Base-by-base conservation (phyloP, 1,140 invertebrate genomes). In the Pseudomyrmex concolor region DNA sequence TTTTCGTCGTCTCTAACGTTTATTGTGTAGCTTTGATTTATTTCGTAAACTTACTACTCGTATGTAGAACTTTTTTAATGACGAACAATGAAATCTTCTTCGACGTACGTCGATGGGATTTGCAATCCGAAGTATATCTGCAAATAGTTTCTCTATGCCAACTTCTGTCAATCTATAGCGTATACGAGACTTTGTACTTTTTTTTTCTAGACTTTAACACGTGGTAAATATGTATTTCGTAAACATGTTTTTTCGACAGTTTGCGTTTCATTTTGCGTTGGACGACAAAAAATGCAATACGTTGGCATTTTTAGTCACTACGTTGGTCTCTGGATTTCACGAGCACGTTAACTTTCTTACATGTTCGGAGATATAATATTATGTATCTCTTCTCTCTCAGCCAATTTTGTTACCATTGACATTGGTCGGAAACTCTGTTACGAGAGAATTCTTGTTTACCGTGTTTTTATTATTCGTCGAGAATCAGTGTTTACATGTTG, bases 391-490 rank as follows among this genome's bases (percentile, higher is more conserved):
- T 68, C 60, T 86, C 83, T 71, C 13, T 51, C 13, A 34, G 34
- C 34, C 34, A 7, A 34, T 51, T 51, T 51, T 57, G 73, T 34
- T 74, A 17, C 50, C 25, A 74, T 59, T 62, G 60, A 72, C 8
- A 66, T 25, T 34, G 64, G 76, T 64, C 54, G 73, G 71, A 63
- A 34, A 25, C 77, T 68, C 50, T 48, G 73, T 19, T 55, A 76
- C 25, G 66, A 43, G 64, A 77, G 67, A 78, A 50, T 77, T 86
- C 50, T 86, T 7, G 5, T 60, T 34, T 34, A 54, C 72, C 55
- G 71, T 57, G 43, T 59, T 86, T 68, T 73, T 82, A 64, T 67
- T 68, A 22, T 64, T 86, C 51, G 17, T 66, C 0, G 54, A 86
- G 48, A 77, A 77, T 74, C 67, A 17, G 54, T 60, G 50, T 34